A percentile compares a stretch with the other conserved stretches of the same genome.
These are phyloP conservation scores for Pachyuromys duprasi DNA, from an alignment of 2,797 vertebrate species.

Conservation along the genomic window DNA sequence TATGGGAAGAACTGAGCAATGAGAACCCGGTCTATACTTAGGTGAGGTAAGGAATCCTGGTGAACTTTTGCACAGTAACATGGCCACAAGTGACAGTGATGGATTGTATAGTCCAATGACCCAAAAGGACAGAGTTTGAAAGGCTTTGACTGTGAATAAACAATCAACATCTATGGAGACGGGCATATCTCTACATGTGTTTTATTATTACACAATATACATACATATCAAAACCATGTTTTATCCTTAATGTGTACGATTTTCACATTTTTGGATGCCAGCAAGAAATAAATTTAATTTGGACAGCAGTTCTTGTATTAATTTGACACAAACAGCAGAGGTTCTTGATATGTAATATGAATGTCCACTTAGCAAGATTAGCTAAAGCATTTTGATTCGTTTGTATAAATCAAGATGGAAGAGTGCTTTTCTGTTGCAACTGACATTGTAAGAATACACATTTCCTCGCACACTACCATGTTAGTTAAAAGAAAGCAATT, in stretches of 20 bases:
- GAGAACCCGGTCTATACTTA: neutral
- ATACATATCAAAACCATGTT: neutral
- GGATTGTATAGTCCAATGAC: neutral
- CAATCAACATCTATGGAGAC: neutral
- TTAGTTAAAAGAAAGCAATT: conserved; percentile 45
- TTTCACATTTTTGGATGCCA: neutral
- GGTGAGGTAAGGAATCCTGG: neutral
- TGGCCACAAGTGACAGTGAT: neutral
- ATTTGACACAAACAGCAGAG: neutral
- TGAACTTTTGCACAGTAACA: neutral
- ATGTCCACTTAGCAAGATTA: neutral
- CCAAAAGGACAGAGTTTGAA: neutral
- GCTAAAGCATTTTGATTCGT: neutral
- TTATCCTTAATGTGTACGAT: neutral
- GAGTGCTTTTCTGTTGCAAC: conserved; percentile 11
- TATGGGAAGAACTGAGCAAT: neutral
- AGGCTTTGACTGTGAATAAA: neutral
- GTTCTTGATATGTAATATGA: neutral
- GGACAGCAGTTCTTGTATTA: neutral
- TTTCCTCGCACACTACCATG: conserved; percentile 30
- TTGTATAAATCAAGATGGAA: neutral
- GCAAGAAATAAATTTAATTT: conserved; percentile 14
- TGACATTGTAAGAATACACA: conserved; percentile 11
- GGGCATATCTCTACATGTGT: neutral
- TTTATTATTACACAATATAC: neutral